Base-by-base conservation (phyloP, 2,888 invertebrate genomes). In the Dysmachus trigonus region DNA sequence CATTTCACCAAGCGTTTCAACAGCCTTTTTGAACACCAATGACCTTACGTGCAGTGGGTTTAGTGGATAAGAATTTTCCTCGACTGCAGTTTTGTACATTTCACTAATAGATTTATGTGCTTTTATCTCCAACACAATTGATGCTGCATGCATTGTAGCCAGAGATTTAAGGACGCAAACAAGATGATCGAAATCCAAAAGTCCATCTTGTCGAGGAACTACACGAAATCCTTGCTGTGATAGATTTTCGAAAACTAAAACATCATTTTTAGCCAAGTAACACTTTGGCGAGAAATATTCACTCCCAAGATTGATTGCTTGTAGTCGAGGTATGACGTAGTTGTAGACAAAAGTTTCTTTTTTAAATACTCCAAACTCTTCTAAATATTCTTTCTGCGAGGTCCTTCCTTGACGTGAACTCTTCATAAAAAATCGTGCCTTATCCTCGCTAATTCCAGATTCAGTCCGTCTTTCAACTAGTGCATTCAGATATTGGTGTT, bases 391-490 rank as follows among this genome's bases (percentile, higher is more conserved):
- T 88, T 93, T 93, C 89, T 93, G 93, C 0, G 91, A 88, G 13
- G 91, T 89, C 77, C 94, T 92, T 15, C 92, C 92, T 86, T 91
- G 91, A 0, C 95, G 95, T 84, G 94, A 91, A 7, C 93, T 92
- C 90, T 95, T 95, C 0, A 94, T 91, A 89, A 95, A 95, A 87
- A 94, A 93, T 2, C 89, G 88, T 31, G 91, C 27, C 89, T 90
- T 88, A n/a, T 89, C 73, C 85, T 86, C 85, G 27, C 6, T 22
- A 10, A 30, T 22, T 0, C 53, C 18, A 0, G 30, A 41, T 31
- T 89, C 90, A 30, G 89, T 86, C 87, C 10, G 88, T 84, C 74
- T 31, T 79, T 88, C 88, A 2, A 92, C 62, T 2, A 88, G 81
- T 2, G 91, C 89, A 10, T 89, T 89, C 0, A 92, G 88, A 86